phyloP scores from a whole-genome alignment of 1,140 invertebrate species.

The Euschistus heros region DNA sequence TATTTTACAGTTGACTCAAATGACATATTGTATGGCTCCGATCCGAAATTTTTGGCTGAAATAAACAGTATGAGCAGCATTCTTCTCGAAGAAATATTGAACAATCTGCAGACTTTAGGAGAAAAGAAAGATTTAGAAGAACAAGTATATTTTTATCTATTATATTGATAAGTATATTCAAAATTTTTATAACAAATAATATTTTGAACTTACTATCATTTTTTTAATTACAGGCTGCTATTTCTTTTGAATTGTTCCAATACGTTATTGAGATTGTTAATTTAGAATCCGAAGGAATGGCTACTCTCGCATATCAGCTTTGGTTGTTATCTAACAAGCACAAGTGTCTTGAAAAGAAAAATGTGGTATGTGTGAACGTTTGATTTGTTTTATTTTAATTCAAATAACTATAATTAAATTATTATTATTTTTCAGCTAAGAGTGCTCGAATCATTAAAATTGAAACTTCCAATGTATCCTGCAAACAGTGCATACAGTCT shows the following conservation, averaged over 20 bases:
- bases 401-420: background rate
- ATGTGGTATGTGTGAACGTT: slow-evolving; percentile 34
- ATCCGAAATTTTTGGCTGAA: slow-evolving; percentile 73
- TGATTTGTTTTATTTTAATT: background rate
- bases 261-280: slow-evolving; percentile 59
- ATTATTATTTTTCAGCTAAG: background rate
- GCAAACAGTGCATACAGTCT: background rate
- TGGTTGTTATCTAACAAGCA: slow-evolving; percentile 64
- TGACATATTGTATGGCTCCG: slow-evolving; percentile 81
- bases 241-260: slow-evolving; percentile 63
- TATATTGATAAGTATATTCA: slow-evolving; percentile 13
- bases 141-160: slow-evolving; percentile 35
- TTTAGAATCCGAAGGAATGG: slow-evolving; percentile 46
- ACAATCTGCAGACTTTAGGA: slow-evolving; percentile 55
- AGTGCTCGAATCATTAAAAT: background rate
- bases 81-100: slow-evolving; percentile 65
- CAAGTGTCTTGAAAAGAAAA: slow-evolving; percentile 41
- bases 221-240: slow-evolving; percentile 38
- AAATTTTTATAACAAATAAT: background rate
- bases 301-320: slow-evolving; percentile 58
- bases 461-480: background rate
- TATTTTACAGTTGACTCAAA: slow-evolving; percentile 75
- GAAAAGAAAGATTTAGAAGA: slow-evolving; percentile 46
- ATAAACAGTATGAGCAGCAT: slow-evolving; percentile 66
- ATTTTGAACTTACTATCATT: background rate